Conservation (phyloP, 2,113 vertebrate species). For the Aegotheles bennettii region DNA sequence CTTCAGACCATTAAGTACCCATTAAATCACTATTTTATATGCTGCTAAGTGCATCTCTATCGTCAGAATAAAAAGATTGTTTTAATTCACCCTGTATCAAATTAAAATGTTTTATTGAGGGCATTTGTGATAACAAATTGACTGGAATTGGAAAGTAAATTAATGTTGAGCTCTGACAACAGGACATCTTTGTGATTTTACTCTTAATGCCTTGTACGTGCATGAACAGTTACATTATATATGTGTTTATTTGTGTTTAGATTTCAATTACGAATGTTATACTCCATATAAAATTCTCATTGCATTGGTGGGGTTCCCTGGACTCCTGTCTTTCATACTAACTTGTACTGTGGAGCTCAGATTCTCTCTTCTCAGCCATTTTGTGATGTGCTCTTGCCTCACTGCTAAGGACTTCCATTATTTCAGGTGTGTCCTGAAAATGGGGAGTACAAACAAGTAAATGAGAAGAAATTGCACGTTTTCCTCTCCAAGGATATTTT, state of each 20-base stretch:
- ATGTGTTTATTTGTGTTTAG: neutral
- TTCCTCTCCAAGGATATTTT: neutral
- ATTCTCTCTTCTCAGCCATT: neutral
- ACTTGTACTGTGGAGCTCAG: neutral
- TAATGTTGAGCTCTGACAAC: neutral
- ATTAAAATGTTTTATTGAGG: slow-evolving; percentile 47
- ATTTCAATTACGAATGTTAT: neutral
- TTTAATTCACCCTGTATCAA: slow-evolving; percentile 33
- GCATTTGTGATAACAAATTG: slow-evolving; percentile 38
- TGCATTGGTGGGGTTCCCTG: neutral
- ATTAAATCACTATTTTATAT: slow-evolving; percentile 41
- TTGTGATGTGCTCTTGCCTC: neutral
- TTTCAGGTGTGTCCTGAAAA: neutral
- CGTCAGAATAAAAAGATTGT: slow-evolving; percentile 42
- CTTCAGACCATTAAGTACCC: slow-evolving; percentile 22
- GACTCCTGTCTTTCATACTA: neutral
- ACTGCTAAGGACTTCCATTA: neutral
- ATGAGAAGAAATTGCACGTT: neutral
- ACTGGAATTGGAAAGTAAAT: slow-evolving; percentile 16
- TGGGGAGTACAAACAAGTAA: neutral
- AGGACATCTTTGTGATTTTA: neutral
- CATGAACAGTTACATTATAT: neutral
- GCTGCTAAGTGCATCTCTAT: slow-evolving; percentile 20
- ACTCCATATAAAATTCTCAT: neutral
- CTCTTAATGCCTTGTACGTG: neutral